Percentiles rank a stretch among this genome's conserved stretches.
phyloP scores from a whole-genome alignment of 2,113 vertebrate species.

The Anarhynchus alexandrinus region DNA sequence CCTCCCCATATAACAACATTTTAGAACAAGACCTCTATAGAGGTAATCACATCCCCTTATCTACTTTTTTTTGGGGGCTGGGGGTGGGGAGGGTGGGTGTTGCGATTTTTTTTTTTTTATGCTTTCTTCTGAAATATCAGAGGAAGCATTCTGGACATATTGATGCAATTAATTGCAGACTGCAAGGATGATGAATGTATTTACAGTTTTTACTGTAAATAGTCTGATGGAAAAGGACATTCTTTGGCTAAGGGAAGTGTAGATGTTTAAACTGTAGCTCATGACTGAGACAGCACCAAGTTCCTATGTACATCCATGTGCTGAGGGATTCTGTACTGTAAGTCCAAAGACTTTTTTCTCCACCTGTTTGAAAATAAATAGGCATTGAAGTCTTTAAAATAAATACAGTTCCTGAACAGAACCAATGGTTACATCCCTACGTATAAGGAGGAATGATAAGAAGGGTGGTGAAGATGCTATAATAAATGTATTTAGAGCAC shows the following conservation, averaged over 20 bases:
- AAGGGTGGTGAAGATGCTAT: neutral
- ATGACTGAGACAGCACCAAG: neutral
- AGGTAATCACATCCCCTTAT: neutral
- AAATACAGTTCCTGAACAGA: neutral
- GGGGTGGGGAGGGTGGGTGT: too few species aligned
- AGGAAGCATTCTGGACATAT: neutral
- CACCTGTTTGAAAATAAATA: neutral
- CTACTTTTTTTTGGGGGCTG: neutral
- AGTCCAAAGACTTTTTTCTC: neutral
- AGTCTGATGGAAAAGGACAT: neutral
- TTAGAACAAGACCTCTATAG: neutral
- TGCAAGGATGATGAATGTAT: neutral
- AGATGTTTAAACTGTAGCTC: neutral
- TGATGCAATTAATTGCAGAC: neutral
- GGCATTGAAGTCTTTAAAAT: neutral
- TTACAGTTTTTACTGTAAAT: neutral
- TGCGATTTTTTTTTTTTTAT: neutral
- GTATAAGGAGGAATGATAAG: neutral
- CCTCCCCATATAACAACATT: neutral
- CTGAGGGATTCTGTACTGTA: neutral
- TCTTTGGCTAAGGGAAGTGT: neutral
- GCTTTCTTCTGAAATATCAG: neutral
- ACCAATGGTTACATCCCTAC: neutral
- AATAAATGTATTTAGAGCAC: neutral
- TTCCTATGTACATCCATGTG: neutral